A percentile compares a stretch with the other conserved stretches of the same genome.
Conservation (phyloP, 2,888 invertebrate species). For the Melitaea athalia region DNA sequence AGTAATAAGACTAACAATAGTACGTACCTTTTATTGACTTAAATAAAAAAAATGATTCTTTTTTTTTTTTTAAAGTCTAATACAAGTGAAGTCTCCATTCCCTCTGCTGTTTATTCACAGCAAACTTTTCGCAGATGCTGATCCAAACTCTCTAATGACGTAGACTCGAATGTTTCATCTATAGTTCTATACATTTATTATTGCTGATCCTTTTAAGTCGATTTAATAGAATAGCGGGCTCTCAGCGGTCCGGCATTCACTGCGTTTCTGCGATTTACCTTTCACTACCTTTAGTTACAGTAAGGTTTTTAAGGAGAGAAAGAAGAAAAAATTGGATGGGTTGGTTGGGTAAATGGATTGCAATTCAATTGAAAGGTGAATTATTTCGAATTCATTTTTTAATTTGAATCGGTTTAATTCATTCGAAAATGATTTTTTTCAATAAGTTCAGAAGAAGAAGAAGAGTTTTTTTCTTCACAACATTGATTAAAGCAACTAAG, state of each 20-base stretch:
- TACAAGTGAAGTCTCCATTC: slow-evolving; percentile 42
- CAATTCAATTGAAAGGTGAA: neutral
- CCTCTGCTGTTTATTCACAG: slow-evolving; percentile 45
- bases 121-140: slow-evolving; percentile 57
- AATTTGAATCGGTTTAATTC: slow-evolving; percentile 2
- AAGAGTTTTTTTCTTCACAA: too few relatives aligned
- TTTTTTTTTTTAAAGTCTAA: too few relatives aligned
- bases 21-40: too few relatives aligned
- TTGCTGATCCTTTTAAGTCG: slow-evolving; percentile 33
- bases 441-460: too few relatives aligned
- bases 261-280: slow-evolving; percentile 17
- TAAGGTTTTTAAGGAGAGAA: slow-evolving; percentile 2
- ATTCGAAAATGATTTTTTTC: neutral
- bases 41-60: too few relatives aligned
- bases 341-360: too few relatives aligned
- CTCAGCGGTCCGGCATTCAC: slow-evolving; percentile 31
- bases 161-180: slow-evolving; percentile 33
- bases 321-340: too few relatives aligned
- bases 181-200: slow-evolving; percentile 34
- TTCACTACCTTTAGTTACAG: neutral
- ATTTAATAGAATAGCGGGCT: slow-evolving; percentile 31
- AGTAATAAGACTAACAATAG: too few relatives aligned
- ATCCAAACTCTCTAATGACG: slow-evolving; percentile 55
- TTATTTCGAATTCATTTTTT: slow-evolving; percentile 3
- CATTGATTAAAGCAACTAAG: too few relatives aligned